A percentile compares a stretch with the other conserved stretches of the same genome.
phyloP scores from a whole-genome alignment of 2,888 invertebrate genomes.

The Andrena trimmerana region DNA sequence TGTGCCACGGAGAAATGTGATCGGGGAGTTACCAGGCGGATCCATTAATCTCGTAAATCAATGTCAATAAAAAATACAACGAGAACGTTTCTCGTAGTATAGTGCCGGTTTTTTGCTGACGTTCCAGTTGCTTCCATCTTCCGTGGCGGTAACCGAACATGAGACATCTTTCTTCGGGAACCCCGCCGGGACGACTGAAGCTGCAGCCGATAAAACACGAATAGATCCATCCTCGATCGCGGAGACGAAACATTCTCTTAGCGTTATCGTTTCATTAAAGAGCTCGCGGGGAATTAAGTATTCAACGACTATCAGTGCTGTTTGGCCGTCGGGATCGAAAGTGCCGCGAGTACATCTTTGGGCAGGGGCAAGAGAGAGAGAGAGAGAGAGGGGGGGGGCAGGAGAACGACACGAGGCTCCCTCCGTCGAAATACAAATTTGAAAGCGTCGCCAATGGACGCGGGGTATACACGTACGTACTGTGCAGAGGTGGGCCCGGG shows the following conservation, averaged over 20 bases:
- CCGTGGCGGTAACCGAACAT: not conserved
- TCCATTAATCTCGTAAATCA: not conserved
- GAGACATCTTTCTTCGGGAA: constrained; percentile 1
- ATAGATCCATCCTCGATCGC: not conserved
- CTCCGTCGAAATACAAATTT: constrained; percentile 40
- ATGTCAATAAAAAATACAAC: not conserved
- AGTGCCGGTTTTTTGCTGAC: too few species aligned
- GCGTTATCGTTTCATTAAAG: constrained; percentile 13
- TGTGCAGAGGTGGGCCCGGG: constrained; percentile 53
- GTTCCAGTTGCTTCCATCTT: not conserved
- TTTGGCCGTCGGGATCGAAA: not conserved
- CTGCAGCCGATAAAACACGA: constrained; percentile 2
- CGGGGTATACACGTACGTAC: constrained; percentile 19
- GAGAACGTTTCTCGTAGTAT: too few species aligned
- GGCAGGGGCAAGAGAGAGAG: not conserved
- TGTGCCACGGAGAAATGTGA: not conserved
- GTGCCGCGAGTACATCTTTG: not conserved
- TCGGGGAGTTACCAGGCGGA: not conserved
- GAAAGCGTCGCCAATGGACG: constrained; percentile 20
- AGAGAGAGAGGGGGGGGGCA: not conserved
- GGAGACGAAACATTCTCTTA: not conserved
- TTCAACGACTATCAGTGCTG: constrained; percentile 4
- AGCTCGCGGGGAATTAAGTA: constrained; percentile 8
- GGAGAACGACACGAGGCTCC: constrained; percentile 11
- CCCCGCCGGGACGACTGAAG: not conserved